Base-by-base conservation (phyloP, 2,113 vertebrate genomes). In the Monarcha castaneiventris region DNA sequence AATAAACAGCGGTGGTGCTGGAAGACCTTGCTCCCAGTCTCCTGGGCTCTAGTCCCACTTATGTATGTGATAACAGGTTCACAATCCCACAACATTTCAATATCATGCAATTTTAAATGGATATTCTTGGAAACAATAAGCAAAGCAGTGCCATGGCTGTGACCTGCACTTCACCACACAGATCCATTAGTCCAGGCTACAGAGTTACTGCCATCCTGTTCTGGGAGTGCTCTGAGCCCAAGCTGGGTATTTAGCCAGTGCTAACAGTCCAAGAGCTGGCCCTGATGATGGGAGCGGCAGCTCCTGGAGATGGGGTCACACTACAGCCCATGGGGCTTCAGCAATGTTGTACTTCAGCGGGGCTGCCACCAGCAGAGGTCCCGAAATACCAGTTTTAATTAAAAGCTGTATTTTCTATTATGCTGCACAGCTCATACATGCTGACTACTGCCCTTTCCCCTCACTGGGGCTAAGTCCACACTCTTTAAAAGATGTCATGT, bases 371-470 rank as follows among this genome's bases (percentile, higher is more conserved):
- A 96, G 83, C 90, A 94, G 96, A 93, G 88, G 90, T 96, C 37
- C 83, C 3, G 69, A 94, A 95, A 96, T 94, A 95, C 88, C 92
- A 95, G 41, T 93, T 90, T 96, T 96, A 96, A 97, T 97, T 97
- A 97, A 94, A 95, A 93, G 32, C 66, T 68, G 33, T 81, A 58
- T 81, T 90, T 96, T 87, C 93, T 89, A 84, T 94, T 90, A 64
- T 92, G 52, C 51, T 88, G 30, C 56, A 49, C 49, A 43, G 85
- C 49, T 93, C n/a, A 52, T 63, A 87, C 11, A 46, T 90, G 96
- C 92, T 92, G 96, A 92, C 90, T 92, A 61, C 26, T 95, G 90
- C 83, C 89, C 58, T 96, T 96, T 96, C 76, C 88, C 88, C 77
- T 93, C 3, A 0, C 30, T 1, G 0, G 44, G 68, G 32, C 85